Evolutionary conservation across 2,888 invertebrate species (phyloP).

Genomic region (Chymomyza procnemis): DNA sequence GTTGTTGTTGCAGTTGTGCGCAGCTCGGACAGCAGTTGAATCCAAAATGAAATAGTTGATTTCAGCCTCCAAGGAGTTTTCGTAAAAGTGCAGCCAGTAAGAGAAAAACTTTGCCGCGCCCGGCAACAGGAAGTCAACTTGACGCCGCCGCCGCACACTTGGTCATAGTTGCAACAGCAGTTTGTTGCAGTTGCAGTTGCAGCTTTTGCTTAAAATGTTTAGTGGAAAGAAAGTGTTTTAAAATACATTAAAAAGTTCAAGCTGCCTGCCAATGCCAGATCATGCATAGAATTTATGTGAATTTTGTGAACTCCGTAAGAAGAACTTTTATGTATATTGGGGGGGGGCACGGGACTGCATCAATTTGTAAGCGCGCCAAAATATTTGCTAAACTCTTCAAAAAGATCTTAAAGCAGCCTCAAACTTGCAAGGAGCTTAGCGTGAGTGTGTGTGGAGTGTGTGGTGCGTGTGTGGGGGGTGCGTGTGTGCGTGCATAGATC

Average conservation of each 20-base stretch:
- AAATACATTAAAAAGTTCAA: slow-evolving; percentile 74
- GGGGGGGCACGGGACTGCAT: slow-evolving; percentile 53
- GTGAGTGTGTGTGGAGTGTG: too few species aligned
- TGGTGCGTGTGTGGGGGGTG: too few species aligned
- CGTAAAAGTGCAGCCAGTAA: slow-evolving; percentile 46
- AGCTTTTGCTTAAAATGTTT: slow-evolving; percentile 71
- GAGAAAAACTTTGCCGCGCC: slow-evolving; percentile 9
- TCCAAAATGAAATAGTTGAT: slow-evolving; percentile 73
- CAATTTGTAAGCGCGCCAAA: slow-evolving; percentile 51
- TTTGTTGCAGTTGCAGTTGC: slow-evolving; percentile 36
- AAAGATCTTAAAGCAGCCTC: neutral
- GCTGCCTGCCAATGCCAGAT: slow-evolving; percentile 61
- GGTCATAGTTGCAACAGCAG: neutral
- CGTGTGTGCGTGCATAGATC: neutral
- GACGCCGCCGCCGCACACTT: too few species aligned
- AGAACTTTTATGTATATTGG: slow-evolving; percentile 68
- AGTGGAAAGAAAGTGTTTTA: slow-evolving; percentile 74
- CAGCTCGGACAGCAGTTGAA: slow-evolving; percentile 69
- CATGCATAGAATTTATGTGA: slow-evolving; percentile 74
- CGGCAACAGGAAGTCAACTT: slow-evolving; percentile 58
- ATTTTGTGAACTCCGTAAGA: slow-evolving; percentile 70
- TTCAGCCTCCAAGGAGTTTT: slow-evolving; percentile 69
- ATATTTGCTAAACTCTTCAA: slow-evolving; percentile 58
- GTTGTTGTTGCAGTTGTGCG: slow-evolving; percentile 24
- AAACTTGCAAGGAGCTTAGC: neutral